Evolutionary conservation across 2,113 vertebrate species (phyloP), one percentile per base, ranked within the genome.

Genomic region (Rhodinocichla rosea): DNA sequence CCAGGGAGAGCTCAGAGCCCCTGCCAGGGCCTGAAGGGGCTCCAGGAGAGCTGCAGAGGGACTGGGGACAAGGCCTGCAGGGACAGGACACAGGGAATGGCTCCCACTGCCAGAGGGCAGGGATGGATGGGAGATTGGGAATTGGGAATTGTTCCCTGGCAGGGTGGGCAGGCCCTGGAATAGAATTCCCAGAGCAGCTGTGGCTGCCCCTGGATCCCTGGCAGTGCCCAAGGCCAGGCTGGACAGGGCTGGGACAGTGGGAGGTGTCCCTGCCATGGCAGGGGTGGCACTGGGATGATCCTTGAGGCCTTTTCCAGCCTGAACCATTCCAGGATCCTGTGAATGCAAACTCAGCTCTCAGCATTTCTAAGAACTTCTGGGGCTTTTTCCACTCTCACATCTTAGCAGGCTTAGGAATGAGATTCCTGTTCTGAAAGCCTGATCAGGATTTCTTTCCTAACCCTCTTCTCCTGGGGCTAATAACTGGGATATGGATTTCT

Each of bases 81-180:
- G 56, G 30, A 35, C 85, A 79, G 85, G 5, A 49, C n/a, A 4
- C 65, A 53, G 74, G 83, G 84, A 63, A 55, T 69, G 74, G 62
- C 20, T 71, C 1, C 35, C 23, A 17, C 0, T 68, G 52, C 22
- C 30, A 52, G 37, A 52, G 45, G 26, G 12, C 7, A 42, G 45
- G 9, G 8, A 0, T 44, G 5, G 62, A 1, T 77, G 73, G 33
- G 63, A 47, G 1, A 1, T 8, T 26, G 65, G 75, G 75, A 0
- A 30, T 11, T 24, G 9, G 42, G 19, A 26, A 75, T 64, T 45
- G 2, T 2, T 33, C 30, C 1, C 47, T 78, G 33, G 1, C 1
- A 85, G n/a, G 50, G 14, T 28, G 49, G 7, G 5, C 1, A 53
- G 8, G 5, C 0, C 0, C 33, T 76, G 74, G 57, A 0, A 1